phyloP scores from a whole-genome alignment of 1,140 invertebrate genomes.

The Drosophila mauritiana region DNA sequence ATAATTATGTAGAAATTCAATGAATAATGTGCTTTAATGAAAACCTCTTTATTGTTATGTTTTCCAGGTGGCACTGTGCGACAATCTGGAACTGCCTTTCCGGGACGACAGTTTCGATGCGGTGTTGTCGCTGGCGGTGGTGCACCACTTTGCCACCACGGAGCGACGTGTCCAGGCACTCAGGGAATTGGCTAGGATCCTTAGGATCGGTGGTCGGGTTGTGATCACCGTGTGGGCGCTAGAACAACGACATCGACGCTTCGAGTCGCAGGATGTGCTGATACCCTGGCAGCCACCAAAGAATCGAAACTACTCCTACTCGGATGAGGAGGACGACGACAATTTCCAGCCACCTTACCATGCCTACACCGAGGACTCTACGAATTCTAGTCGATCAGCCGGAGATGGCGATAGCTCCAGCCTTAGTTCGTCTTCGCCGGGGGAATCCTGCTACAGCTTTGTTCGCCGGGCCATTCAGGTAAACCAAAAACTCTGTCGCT shows the following conservation, averaged over 20 bases:
- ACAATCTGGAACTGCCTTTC: conserved; percentile 95
- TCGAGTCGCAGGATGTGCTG: conserved; percentile 92
- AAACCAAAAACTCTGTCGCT: conserved; percentile 22
- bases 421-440: conserved; percentile 94
- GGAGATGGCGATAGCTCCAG: conserved; percentile 88
- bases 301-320: conserved; percentile 83
- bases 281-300: conserved; percentile 96
- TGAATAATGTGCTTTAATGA: not conserved
- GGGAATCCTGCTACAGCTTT: conserved; percentile 97
- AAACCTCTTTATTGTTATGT: not conserved
- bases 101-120: conserved; percentile 97
- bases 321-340: conserved; percentile 82
- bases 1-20: too few species aligned
- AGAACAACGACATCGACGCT: conserved; percentile 95
- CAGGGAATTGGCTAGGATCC: conserved; percentile 93
- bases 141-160: conserved; percentile 97
- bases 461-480: conserved; percentile 94
- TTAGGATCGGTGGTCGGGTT: conserved; percentile 95
- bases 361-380: conserved; percentile 88
- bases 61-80: conserved; percentile 92
- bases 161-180: conserved; percentile 94
- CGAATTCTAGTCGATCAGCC: conserved; percentile 84
- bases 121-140: conserved; percentile 96
- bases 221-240: conserved; percentile 98
- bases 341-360: conserved; percentile 87